phyloP scores from a whole-genome alignment of 2,888 invertebrate genomes.

The Chesias legatella region DNA sequence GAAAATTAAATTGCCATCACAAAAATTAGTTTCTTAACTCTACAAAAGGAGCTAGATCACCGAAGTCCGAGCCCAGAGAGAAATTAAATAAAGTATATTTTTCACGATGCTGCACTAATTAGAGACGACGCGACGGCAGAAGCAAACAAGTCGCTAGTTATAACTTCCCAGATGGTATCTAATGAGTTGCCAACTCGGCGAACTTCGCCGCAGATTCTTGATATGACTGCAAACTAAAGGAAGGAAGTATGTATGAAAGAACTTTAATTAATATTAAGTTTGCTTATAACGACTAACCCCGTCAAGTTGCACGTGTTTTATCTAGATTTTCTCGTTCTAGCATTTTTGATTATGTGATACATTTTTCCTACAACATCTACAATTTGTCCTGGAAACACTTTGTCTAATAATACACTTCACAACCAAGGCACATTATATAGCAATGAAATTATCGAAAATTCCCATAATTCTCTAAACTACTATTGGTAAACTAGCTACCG shows the following conservation, averaged over 20 bases:
- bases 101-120: conserved; percentile 30
- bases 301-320: too few species aligned
- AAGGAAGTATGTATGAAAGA: neutral
- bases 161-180: conserved; percentile 30
- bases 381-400: too few species aligned
- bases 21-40: neutral
- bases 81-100: conserved; percentile 13
- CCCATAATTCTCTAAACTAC: too few species aligned
- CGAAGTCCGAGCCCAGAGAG: conserved; percentile 1
- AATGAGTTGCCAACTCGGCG: conserved; percentile 30
- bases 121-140: conserved; percentile 22
- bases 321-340: too few species aligned
- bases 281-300: too few species aligned
- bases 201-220: conserved; percentile 19
- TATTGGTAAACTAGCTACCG: too few species aligned
- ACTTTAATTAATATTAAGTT: too few species aligned
- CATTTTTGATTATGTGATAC: too few species aligned
- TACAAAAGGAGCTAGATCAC: neutral
- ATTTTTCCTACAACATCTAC: too few species aligned
- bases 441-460: too few species aligned
- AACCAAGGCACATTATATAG: too few species aligned
- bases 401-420: too few species aligned
- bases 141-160: conserved; percentile 25
- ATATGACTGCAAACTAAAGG: conserved; percentile 7
- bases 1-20: neutral